Evolutionary conservation across 2,888 invertebrate genomes (phyloP), one percentile per base, ranked within the genome.

Genomic region (Elegia similella): DNA sequence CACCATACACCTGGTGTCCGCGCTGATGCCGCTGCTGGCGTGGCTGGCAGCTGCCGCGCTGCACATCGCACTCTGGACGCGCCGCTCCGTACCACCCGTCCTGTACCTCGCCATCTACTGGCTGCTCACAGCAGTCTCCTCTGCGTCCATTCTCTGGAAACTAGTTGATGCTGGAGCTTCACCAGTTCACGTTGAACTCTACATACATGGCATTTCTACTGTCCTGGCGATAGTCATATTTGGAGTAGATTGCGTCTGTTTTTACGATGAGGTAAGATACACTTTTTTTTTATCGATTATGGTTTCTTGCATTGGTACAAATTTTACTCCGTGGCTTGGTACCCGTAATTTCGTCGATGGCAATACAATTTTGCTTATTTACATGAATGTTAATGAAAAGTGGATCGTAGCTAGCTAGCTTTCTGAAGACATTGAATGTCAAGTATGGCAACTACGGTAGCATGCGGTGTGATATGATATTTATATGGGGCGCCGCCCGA

Each of bases 51-150:
- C 90, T 7, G 83, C 86, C 0, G 81, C 76, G 6, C 81, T 91
- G 54, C 90, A 91, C 67, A 76, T 86, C 0, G 73, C 84, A 0
- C 75, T 91, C 12, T 88, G 88, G 88, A 80, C 77, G 1, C 76
- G 90, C 13, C 80, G 80, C 56, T 78, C 82, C 15, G 79, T 85
- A n/a, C 83, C 90, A 0, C 88, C 88, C 17, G 69, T 87, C 59
- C 82, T 91, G 38, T 91, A 89, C 70, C 81, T 91, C 32, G 82
- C 80, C n/a, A 75, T 92, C 59, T 92, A 91, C 68, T 92, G 90
- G 88, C 70, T 86, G 16, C 79, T 90, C 46, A 68, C 84, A 0
- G 72, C 86, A n/a, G 68, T 71, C 8, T 76, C 82, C 29, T 75
- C 88, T 0, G 81, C 81, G 1, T 72, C 82, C 2, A 72, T 84